Conservation (phyloP, 2,113 vertebrate genomes). For the Callocephalon fimbriatum region DNA sequence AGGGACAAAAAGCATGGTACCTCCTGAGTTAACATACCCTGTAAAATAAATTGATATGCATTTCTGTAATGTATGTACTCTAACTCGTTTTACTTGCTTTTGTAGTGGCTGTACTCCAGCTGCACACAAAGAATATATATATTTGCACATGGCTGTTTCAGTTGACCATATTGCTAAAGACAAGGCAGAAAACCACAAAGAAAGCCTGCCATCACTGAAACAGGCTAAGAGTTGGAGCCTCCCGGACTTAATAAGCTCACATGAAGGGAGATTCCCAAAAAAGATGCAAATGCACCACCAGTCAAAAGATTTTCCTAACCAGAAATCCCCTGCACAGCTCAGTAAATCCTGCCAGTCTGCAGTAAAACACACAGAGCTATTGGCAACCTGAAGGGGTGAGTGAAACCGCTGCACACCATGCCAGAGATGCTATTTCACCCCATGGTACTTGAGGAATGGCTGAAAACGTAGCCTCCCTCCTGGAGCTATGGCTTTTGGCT, state of each 20-base stretch:
- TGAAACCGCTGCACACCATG: neutral
- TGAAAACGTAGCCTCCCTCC: neutral
- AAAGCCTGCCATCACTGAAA: neutral
- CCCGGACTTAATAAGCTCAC: neutral
- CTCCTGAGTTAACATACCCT: neutral
- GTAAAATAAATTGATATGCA: neutral
- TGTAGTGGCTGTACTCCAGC: neutral
- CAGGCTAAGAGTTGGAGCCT: neutral
- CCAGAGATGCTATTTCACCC: neutral
- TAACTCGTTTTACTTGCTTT: constrained; percentile 16
- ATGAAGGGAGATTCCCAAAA: neutral
- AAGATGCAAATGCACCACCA: neutral
- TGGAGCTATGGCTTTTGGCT: neutral
- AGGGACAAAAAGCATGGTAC: neutral
- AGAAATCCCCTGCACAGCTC: neutral
- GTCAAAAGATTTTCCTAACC: neutral
- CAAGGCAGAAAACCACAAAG: neutral
- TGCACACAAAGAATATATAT: neutral
- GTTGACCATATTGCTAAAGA: neutral
- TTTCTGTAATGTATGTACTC: neutral
- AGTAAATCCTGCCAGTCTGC: neutral
- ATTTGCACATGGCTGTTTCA: neutral
- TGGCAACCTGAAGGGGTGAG: neutral
- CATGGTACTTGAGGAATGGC: neutral
- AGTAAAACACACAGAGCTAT: neutral